phyloP scores from a whole-genome alignment of 2,797 vertebrate genomes.

The Anolis apletophallus region DNA sequence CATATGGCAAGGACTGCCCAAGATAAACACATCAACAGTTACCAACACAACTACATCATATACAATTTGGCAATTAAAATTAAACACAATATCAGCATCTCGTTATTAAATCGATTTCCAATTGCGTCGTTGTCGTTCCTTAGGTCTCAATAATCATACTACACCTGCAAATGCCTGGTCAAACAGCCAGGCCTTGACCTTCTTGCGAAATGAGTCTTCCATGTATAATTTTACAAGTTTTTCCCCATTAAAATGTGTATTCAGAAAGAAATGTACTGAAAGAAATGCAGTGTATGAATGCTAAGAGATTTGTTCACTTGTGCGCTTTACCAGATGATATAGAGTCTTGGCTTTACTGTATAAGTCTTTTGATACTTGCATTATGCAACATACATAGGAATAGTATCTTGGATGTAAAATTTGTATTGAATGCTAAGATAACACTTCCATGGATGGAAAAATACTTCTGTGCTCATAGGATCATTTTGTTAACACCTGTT shows the following conservation, averaged over 20 bases:
- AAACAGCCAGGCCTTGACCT: no score
- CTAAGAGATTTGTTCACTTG: not conserved
- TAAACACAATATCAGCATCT: no score
- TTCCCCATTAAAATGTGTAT: not conserved
- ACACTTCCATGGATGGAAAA: not conserved
- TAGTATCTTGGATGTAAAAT: not conserved
- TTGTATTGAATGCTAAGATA: not conserved
- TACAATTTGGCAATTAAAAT: no score
- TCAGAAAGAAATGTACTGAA: not conserved
- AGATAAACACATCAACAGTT: no score
- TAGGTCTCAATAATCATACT: no score
- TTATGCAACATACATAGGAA: not conserved
- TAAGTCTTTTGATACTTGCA: not conserved
- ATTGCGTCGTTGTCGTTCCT: no score
- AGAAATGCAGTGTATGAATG: not conserved
- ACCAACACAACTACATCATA: no score
- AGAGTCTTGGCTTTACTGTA: not conserved
- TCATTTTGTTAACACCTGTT: not conserved
- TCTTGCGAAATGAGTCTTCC: not conserved
- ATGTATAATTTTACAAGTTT: not conserved
- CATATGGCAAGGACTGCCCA: no score
- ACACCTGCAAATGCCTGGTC: no score
- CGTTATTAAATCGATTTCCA: no score
- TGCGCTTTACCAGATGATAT: not conserved
- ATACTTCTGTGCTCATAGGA: not conserved